Evolutionary conservation across 1,140 invertebrate species (phyloP), one percentile per base, ranked within the genome.

Genomic region (Drosophila pachea): DNA sequence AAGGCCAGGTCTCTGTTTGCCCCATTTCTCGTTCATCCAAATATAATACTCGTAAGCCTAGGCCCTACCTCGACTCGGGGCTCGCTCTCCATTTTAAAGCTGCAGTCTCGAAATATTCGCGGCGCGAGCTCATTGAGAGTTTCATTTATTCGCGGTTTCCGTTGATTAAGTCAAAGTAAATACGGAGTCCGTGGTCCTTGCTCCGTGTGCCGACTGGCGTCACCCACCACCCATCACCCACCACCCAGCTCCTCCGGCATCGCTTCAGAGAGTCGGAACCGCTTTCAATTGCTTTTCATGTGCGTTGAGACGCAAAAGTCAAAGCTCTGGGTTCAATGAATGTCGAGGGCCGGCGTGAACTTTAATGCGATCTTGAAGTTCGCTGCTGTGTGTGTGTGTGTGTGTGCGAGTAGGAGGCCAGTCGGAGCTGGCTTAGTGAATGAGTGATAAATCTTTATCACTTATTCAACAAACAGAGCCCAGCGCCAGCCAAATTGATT

Each of bases 371-470:
- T 52, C 73, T 71, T 63, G 29, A 68, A 54, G 56, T 33, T 22
- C 7, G 12, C 4, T 1, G 11, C 2, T n/a, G 4, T 6, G 11
- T 11, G 40, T 43, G 40, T n/a, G 40, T 43, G 22, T 22, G 22
- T 22, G 22, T 22, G 22, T 22, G 22, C n/a, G 14, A 43, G 12
- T 7, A 3, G 22, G 22, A 1, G 22, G 40, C 40, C 40, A 9
- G 14, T 7, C 11, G 47, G 48, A 53, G 60, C 48, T 49, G 45
- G 54, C 47, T 56, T 40, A 12, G 47, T 60, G 45, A 65, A 9
- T 68, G 53, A 76, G 76, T 86, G 79, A 84, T 84, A 84, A 84
- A 84, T 84, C 76, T 81, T 74, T 77, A 84, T 86, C 81, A 86
- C 81, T 84, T 84, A 71, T 83, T 84, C 59, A 60, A 56, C 62